phyloP scores from a whole-genome alignment of 2,888 invertebrate genomes.

The Nematopogon swammerdamellus region DNA sequence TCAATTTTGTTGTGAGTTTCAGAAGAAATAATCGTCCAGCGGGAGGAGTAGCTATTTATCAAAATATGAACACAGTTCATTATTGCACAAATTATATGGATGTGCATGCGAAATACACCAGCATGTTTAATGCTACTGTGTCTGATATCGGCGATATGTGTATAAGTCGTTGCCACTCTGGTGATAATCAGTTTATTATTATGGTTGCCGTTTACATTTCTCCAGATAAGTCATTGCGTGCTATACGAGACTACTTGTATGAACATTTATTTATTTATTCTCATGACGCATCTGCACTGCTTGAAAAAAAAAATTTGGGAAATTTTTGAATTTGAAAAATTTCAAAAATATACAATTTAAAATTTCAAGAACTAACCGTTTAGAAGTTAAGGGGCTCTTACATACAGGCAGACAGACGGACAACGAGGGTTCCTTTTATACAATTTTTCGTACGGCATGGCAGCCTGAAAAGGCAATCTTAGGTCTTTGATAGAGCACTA shows the following conservation, averaged over 20 bases:
- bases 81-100: conserved; percentile 8
- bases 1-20: conserved; percentile 11
- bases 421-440: too few species aligned
- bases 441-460: too few species aligned
- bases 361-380: too few species aligned
- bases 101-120: conserved; percentile 6
- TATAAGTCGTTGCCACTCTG: conserved; percentile 5
- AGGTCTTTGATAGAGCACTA: too few species aligned
- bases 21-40: conserved; percentile 10
- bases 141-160: conserved; percentile 8
- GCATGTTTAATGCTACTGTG: conserved; percentile 5
- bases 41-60: conserved; percentile 11
- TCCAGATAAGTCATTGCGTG: conserved; percentile 9
- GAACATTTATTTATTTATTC: conserved; percentile 12
- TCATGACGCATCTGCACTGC: conserved; percentile 6
- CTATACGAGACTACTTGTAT: conserved; percentile 5
- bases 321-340: too few species aligned
- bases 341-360: too few species aligned
- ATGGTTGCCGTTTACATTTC: conserved; percentile 10
- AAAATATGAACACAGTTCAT: conserved; percentile 4
- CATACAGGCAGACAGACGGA: too few species aligned
- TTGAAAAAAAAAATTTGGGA: conserved; percentile 9
- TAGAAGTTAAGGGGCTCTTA: too few species aligned
- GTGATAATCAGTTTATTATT: conserved; percentile 7
- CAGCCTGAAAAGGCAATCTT: too few species aligned